Base-by-base conservation (phyloP, 1,140 invertebrate species). In the Calliopsis andreniformis region DNA sequence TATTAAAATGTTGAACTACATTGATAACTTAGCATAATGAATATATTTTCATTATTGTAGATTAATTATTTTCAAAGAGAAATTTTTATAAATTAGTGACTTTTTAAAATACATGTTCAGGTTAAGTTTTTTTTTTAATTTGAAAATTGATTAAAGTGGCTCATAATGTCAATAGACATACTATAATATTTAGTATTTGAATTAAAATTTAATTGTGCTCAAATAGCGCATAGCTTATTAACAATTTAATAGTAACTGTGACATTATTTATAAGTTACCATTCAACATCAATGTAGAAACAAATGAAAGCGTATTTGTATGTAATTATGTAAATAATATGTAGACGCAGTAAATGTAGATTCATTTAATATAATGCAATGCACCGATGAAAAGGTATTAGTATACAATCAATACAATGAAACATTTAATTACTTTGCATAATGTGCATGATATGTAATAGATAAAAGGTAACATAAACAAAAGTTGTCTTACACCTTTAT, bases 261-360 rank as follows among this genome's bases (percentile, higher is more conserved):
- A 47, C 39, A 23, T 25, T 8, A 16, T 23, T 64, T 47, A 76
- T 30, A 59, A 62, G 62, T 55, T 83, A 71, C 71, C 78, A 82
- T 70, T 51, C 43, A 20, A 63, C 63, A 39, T 56, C 20, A 51
- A 63, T 64, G 47, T 81, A 47, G 81, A 67, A 78, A 72, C 63
- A 20, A 63, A 68, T 35, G 3, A 55, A 42, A 63, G 12, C 47
- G 59, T 63, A 53, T 58, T 81, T 35, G 59, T 56, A 53, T 68
- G 18, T 42, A 73, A 25, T 73, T 43, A n/a, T 83, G 79, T 83
- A 83, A 78, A 82, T 83, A 83, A 53, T 62, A 51, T 67, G 71
- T 55, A 32, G 30, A 63, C 77, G 68, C 45, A 12, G 12, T 62
- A 16, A 45, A 78, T 62, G 16, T 73, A 69, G 39, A 23, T 62